phyloP scores from a whole-genome alignment of 2,888 invertebrate species.

The Heteromurus nitidus region DNA sequence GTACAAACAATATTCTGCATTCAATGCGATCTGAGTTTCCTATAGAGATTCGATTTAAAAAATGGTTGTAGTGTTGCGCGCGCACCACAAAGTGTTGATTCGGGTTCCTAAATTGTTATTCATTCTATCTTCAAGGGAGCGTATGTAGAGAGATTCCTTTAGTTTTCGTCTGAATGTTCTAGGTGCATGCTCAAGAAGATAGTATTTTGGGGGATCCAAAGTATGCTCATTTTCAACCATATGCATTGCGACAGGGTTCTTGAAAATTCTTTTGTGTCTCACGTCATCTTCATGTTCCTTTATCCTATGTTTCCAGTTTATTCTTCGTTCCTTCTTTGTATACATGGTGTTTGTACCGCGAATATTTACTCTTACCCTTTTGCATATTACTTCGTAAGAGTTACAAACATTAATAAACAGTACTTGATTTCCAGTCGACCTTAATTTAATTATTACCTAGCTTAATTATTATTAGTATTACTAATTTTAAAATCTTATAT shows the following conservation, averaged over 20 bases:
- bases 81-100: neutral
- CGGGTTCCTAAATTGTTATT: neutral
- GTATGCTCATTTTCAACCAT: neutral
- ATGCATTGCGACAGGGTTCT: neutral
- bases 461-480: too few species aligned
- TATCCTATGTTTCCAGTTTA: neutral
- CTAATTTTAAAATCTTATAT: too few species aligned
- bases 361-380: too few species aligned
- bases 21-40: neutral
- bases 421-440: too few species aligned
- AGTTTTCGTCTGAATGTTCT: neutral
- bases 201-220: neutral
- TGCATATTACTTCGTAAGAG: too few species aligned
- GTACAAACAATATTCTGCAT: too few species aligned
- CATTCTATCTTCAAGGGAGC: neutral
- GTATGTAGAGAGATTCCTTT: neutral
- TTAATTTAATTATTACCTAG: too few species aligned
- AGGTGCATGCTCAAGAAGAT: neutral
- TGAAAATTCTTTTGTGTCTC: neutral
- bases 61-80: neutral
- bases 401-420: too few species aligned
- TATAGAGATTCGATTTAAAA: neutral
- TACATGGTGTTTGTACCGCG: too few species aligned
- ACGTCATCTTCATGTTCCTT: neutral
- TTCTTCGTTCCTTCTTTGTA: neutral